phyloP scores from a whole-genome alignment of 2,888 invertebrate genomes.

The Blera fallax region DNA sequence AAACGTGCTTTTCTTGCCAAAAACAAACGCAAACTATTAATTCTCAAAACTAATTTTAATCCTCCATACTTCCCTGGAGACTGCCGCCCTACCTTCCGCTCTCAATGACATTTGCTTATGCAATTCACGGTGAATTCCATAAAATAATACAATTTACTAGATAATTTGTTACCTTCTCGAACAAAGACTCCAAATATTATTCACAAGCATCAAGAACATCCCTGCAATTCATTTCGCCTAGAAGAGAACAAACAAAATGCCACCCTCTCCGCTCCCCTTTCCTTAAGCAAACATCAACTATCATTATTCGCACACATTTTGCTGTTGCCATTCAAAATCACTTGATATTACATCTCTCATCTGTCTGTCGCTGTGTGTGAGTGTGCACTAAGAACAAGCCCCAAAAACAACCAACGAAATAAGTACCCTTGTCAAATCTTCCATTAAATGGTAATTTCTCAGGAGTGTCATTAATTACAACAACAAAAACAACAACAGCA shows the following conservation, averaged over 20 bases:
- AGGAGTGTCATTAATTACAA: conserved; percentile 67
- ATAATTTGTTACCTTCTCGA: conserved; percentile 35
- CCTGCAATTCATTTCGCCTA: conserved; percentile 45
- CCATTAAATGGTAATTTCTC: conserved; percentile 72
- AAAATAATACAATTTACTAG: conserved; percentile 44
- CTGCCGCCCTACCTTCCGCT: background rate
- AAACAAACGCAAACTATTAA: background rate
- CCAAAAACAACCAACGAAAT: conserved; percentile 47
- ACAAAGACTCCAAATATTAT: conserved; percentile 26
- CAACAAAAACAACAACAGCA: conserved; percentile 40
- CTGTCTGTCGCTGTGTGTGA: background rate
- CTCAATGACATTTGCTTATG: conserved; percentile 2
- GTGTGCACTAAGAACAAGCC: background rate
- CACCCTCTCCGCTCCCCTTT: background rate
- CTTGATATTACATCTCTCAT: background rate
- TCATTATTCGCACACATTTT: conserved; percentile 65
- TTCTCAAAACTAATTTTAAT: conserved; percentile 6
- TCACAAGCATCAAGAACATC: conserved; percentile 38
- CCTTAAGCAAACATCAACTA: background rate
- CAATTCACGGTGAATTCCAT: conserved; percentile 8
- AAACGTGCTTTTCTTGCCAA: background rate
- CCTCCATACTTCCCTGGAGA: background rate
- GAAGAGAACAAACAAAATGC: conserved; percentile 14
- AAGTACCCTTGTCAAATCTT: conserved; percentile 70
- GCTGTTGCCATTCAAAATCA: conserved; percentile 43